A percentile compares a stretch with the other conserved stretches of the same genome.
Evolutionary conservation across 2,888 invertebrate genomes (phyloP).

Genomic region (Operophtera brumata): DNA sequence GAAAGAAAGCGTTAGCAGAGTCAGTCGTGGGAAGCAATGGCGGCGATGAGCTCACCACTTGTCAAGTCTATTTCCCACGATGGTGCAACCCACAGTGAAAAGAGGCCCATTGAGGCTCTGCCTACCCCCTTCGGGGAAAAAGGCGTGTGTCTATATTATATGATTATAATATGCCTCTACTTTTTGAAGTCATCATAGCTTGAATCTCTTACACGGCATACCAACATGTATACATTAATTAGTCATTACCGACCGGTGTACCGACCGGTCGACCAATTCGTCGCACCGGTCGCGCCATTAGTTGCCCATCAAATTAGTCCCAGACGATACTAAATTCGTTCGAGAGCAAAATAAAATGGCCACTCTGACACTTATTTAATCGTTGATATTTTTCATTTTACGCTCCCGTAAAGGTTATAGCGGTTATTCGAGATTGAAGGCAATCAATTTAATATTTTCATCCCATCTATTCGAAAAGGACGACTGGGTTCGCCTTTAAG

Average conservation of each 20-base stretch:
- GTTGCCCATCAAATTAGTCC: slow-evolving; percentile 62
- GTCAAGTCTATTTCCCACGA: too few relatives aligned
- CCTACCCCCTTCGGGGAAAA: too few relatives aligned
- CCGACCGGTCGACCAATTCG: slow-evolving; percentile 53
- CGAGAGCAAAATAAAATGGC: slow-evolving; percentile 57
- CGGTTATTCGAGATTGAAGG: slow-evolving; percentile 4
- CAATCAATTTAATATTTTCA: neutral
- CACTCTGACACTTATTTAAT: slow-evolving; percentile 30
- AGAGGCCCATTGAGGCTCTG: too few relatives aligned
- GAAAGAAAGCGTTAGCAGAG: too few relatives aligned
- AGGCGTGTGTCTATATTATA: too few relatives aligned
- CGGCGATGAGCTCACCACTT: too few relatives aligned
- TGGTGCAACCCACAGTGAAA: too few relatives aligned
- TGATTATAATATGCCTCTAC: too few relatives aligned
- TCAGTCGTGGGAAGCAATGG: too few relatives aligned
- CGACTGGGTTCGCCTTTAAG: neutral
- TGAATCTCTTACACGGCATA: neutral
- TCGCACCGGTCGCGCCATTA: slow-evolving; percentile 56
- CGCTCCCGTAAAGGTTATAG: slow-evolving; percentile 16
- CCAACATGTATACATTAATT: slow-evolving; percentile 2
- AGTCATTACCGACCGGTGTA: neutral
- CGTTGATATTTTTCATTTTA: slow-evolving; percentile 27
- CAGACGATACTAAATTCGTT: slow-evolving; percentile 58
- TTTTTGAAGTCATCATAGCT: too few relatives aligned
- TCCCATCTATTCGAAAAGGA: neutral